phyloP scores from a whole-genome alignment of 2,113 vertebrate species.

The Abramis brama region DNA sequence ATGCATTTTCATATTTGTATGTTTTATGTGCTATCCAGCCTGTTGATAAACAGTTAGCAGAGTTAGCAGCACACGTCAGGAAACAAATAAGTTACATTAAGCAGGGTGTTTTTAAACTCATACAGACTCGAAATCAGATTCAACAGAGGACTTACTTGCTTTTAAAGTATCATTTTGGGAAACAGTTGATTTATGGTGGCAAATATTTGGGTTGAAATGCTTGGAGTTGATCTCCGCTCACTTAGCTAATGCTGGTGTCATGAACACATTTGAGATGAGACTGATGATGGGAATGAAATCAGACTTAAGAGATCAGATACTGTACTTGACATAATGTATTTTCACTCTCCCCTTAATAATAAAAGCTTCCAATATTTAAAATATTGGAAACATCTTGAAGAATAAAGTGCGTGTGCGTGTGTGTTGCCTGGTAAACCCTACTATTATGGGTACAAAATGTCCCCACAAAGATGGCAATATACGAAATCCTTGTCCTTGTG shows the following conservation, averaged over 20 bases:
- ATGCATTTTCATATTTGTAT: not conserved
- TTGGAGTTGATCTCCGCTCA: not conserved
- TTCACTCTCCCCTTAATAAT: not conserved
- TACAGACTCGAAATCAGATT: not conserved
- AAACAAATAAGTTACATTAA: not conserved
- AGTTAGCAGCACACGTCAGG: constrained; percentile 21
- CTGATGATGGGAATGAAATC: not conserved
- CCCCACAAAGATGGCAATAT: no score
- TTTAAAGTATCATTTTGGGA: not conserved
- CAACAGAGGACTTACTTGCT: not conserved
- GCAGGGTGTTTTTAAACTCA: not conserved
- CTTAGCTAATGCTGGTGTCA: not conserved
- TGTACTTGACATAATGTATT: not conserved
- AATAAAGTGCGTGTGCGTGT: no score
- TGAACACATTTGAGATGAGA: not conserved
- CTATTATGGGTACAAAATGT: no score
- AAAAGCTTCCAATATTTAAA: not conserved
- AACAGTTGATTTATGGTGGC: not conserved
- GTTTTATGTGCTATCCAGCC: not conserved
- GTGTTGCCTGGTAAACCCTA: no score
- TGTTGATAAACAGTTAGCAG: constrained; percentile 27
- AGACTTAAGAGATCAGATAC: not conserved
- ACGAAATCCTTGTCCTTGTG: not conserved
- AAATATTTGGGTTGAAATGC: not conserved
- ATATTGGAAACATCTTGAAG: not conserved